phyloP scores from a whole-genome alignment of 2,888 invertebrate species.

The Cantharis nigra region DNA sequence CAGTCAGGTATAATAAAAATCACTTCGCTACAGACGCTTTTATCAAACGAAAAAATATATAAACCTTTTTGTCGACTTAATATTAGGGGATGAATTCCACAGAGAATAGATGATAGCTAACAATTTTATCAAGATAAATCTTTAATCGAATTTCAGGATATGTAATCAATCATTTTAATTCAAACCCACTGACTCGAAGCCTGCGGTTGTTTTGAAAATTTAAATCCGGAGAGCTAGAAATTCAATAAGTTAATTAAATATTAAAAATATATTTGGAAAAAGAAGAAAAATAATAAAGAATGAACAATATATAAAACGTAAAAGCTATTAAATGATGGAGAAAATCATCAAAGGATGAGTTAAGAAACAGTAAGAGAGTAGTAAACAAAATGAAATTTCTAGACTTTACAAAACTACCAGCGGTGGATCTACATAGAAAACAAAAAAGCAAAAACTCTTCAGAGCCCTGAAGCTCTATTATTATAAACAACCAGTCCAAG shows the following conservation, averaged over 20 bases:
- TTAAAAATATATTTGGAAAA: not conserved
- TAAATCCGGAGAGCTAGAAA: not conserved
- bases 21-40: no score
- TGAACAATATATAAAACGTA: not conserved
- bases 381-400: no score
- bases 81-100: not conserved
- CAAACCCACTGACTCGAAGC: not conserved
- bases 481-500: no score
- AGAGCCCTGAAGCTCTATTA: no score
- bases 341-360: no score
- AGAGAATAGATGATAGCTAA: not conserved
- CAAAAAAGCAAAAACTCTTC: no score
- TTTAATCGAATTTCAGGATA: not conserved
- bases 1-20: no score
- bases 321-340: no score
- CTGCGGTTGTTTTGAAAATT: not conserved
- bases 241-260: not conserved
- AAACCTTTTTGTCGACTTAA: not conserved
- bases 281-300: not conserved
- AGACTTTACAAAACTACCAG: no score
- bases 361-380: no score
- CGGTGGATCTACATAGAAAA: no score
- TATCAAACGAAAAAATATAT: not conserved
- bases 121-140: not conserved
- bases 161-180: not conserved